Percentiles rank a stretch among this genome's conserved stretches.
Evolutionary conservation across 1,140 invertebrate species (phyloP).

Genomic region (Euwallacea fornicatus): DNA sequence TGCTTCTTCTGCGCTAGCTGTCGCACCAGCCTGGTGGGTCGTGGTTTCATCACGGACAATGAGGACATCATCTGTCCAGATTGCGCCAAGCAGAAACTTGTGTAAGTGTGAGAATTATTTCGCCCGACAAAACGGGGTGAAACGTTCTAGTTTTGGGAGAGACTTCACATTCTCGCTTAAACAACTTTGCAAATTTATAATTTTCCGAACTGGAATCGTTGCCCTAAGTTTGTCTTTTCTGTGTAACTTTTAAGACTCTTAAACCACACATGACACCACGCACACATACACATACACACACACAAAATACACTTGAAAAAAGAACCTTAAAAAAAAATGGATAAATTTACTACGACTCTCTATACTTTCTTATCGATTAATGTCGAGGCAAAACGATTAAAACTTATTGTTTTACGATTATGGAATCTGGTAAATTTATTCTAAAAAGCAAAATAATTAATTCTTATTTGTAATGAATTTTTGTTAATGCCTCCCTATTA

Average conservation of each 20-base stretch:
- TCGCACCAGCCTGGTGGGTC: slow-evolving; percentile 92
- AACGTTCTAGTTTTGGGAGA: background rate
- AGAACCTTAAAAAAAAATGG: slow-evolving; percentile 29
- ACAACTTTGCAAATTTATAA: too few relatives aligned
- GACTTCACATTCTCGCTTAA: background rate
- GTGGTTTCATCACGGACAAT: slow-evolving; percentile 97
- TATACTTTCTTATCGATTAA: too few relatives aligned
- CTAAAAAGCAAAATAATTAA: background rate
- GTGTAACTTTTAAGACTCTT: slow-evolving; percentile 22
- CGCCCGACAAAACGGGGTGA: background rate
- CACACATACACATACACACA: slow-evolving; percentile 34
- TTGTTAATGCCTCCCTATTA: background rate
- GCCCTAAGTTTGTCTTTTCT: background rate
- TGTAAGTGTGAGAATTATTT: slow-evolving; percentile 60
- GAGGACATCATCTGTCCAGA: slow-evolving; percentile 98
- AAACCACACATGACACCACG: slow-evolving; percentile 29
- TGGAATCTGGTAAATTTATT: too few relatives aligned
- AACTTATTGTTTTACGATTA: too few relatives aligned
- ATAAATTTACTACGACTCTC: background rate
- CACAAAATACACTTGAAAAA: slow-evolving; percentile 25
- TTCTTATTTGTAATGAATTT: background rate
- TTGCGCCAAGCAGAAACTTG: slow-evolving; percentile 94
- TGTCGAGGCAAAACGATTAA: too few relatives aligned
- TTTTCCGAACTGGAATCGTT: background rate
- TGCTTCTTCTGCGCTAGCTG: slow-evolving; percentile 98